Evolutionary conservation across 2,113 vertebrate species (phyloP), one percentile per base, ranked within the genome.

Genomic region (Heptranchias perlo): DNA sequence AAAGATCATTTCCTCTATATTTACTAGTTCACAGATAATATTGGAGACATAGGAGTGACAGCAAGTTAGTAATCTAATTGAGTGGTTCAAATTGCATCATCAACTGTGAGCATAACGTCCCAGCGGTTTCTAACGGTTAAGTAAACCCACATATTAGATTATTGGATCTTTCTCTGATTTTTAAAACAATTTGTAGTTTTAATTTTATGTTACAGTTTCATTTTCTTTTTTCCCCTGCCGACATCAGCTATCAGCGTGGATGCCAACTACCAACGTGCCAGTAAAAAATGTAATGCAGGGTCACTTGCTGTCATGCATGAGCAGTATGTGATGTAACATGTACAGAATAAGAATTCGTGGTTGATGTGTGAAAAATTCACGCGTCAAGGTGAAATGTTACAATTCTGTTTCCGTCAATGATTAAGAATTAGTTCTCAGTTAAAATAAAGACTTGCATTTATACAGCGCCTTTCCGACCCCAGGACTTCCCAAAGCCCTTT

Each of bases 291-390:
- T 92, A n/a, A n/a, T 93, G 0, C 11, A 35, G 62, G 35, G 89
- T 39, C 6, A 16, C 35, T 44, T 62, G 52, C 31, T 16, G 31
- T 93, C 89, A 14, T 44, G 21, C 1, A 2, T 64, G 35, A 93
- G 16, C 14, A 62, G 31, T 54, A 44, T 39, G 13, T 93, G 21
- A 39, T 58, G n/a, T 93, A 93, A 93, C 35, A n/a, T 14, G 35
- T 35, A 23, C 89, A 39, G 89, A 62, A 92, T 92, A 92, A 91
- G 89, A 93, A 82, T 82, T 44, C 16, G 76, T n/a, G 76, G 76
- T 44, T 39, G 76, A 82, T 18, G 76, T 82, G 76, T 44, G 76
- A 82, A 82, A 62, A 64, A 58, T 39, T 93, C 16, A 35, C 52
- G n/a, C 14, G 13, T 62, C 58, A 93, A 39, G 18, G 35, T 93